Evolutionary conservation across 2,888 invertebrate genomes (phyloP), one percentile per base, ranked within the genome.

Genomic region (Argynnis bischoffii): DNA sequence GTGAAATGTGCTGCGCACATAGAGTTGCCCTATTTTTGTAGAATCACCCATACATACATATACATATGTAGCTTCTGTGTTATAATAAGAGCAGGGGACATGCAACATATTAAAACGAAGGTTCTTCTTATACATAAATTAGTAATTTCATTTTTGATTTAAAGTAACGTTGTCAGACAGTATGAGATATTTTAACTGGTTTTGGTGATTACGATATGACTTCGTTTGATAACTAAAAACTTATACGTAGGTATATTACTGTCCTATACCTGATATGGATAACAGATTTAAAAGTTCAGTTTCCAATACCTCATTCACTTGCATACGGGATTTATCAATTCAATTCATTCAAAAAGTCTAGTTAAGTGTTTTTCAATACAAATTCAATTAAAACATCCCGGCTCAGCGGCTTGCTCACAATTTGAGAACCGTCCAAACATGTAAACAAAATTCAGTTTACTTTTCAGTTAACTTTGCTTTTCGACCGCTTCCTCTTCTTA

Each of bases 401-500:
- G 77, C 79, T 78, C 71, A 72, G 72, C 73, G 71, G 76, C 75
- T 65, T 63, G 75, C 77, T 77, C 74, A 77, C 77, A 72, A 76
- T 78, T 79, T 72, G 78, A 78, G 79, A 82, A 78, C 76, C 78
- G 77, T 79, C 78, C 79, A 76, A 82, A 80, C 80, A 81, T 82
- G 83, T 84, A 86, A 88, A 88, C 87, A 86, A 85, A 83, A 81
- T 79, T 78, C 79, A 79, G 68, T 70, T 70, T 70, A 68, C 68
- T 63, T 68, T 68, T 78, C 81, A 81, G 83, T 85, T 85, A 84
- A 84, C 86, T 84, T 81, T 78, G 80, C 84, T 83, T 81, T 78
- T 79, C 76, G 79, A 78, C 76, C 79, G 80, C 57, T 65, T 68
- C 60, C 63, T 60, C 81, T 78, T 79, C 79, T 78, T 76, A 79